phyloP scores from a whole-genome alignment of 2,797 vertebrate genomes.

The Carcharodon carcharias region DNA sequence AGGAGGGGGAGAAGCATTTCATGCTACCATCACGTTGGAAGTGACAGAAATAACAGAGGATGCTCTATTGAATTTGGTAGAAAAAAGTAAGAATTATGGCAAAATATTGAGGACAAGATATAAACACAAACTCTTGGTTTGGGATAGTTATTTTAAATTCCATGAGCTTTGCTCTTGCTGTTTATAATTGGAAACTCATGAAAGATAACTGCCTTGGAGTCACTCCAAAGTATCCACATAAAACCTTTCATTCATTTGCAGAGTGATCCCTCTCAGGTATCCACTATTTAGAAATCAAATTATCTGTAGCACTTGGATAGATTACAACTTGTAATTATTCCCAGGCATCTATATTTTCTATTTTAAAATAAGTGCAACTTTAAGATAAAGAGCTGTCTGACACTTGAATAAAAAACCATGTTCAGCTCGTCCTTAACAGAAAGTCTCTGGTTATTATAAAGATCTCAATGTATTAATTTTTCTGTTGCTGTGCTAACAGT shows the following conservation, averaged over 20 bases:
- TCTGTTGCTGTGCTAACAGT: not conserved
- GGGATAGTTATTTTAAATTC: not conserved
- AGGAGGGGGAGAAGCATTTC: too few relatives aligned
- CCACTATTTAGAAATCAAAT: not conserved
- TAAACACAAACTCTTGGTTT: not conserved
- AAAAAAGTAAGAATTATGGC: not conserved
- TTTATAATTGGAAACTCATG: not conserved
- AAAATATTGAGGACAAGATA: not conserved
- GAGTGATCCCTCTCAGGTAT: not conserved
- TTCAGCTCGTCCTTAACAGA: not conserved
- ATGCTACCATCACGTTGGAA: too few relatives aligned
- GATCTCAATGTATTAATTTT: not conserved
- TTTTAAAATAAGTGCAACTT: not conserved
- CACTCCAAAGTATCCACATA: not conserved
- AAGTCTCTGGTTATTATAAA: not conserved
- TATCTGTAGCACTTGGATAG: not conserved
- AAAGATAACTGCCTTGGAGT: not conserved
- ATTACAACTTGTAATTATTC: not conserved
- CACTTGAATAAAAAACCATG: not conserved
- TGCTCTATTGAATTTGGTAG: not conserved
- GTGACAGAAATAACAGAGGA: too few relatives aligned
- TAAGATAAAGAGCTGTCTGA: not conserved
- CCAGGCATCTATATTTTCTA: not conserved
- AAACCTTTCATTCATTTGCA: not conserved
- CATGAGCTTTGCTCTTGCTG: not conserved